Percentiles rank a stretch among this genome's conserved stretches.
Evolutionary conservation across 2,888 invertebrate species (phyloP).

Genomic region (Cheilosia scutellata): DNA sequence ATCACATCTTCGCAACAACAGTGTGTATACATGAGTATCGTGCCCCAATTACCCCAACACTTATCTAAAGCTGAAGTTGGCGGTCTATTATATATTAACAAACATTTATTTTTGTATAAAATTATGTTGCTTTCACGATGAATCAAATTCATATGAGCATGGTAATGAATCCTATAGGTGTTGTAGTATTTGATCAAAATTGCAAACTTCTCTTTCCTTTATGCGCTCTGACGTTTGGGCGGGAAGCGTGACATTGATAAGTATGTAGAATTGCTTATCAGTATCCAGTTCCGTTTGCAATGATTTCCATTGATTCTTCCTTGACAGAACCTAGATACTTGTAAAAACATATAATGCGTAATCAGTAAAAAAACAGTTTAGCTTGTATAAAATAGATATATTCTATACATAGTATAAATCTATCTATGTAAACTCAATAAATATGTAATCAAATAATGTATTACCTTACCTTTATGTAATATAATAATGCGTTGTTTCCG

Average conservation of each 20-base stretch:
- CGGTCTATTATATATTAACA: slow-evolving; percentile 4
- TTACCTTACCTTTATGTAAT: no score
- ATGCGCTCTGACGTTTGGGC: slow-evolving; percentile 19
- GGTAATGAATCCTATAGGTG: slow-evolving; percentile 3
- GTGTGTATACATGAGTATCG: slow-evolving; percentile 28
- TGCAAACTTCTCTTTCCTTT: not conserved
- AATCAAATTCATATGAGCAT: slow-evolving; percentile 26
- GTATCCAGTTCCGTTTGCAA: slow-evolving; percentile 81
- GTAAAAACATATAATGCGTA: not conserved
- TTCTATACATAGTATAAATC: no score
- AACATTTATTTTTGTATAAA: not conserved
- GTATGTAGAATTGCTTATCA: slow-evolving; percentile 77
- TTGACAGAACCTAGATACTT: slow-evolving; percentile 6
- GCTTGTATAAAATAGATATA: no score
- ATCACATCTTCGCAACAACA: slow-evolving; percentile 41
- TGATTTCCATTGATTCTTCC: slow-evolving; percentile 77
- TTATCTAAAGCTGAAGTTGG: slow-evolving; percentile 37
- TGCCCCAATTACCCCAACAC: slow-evolving; percentile 50
- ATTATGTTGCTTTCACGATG: not conserved
- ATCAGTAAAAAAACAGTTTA: no score
- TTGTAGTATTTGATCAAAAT: not conserved
- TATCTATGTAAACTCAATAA: no score
- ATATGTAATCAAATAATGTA: no score
- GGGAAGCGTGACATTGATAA: slow-evolving; percentile 52
- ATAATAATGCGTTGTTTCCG: no score